Evolutionary conservation across 2,888 invertebrate genomes (phyloP).

Genomic region (Punctoribates punctum): DNA sequence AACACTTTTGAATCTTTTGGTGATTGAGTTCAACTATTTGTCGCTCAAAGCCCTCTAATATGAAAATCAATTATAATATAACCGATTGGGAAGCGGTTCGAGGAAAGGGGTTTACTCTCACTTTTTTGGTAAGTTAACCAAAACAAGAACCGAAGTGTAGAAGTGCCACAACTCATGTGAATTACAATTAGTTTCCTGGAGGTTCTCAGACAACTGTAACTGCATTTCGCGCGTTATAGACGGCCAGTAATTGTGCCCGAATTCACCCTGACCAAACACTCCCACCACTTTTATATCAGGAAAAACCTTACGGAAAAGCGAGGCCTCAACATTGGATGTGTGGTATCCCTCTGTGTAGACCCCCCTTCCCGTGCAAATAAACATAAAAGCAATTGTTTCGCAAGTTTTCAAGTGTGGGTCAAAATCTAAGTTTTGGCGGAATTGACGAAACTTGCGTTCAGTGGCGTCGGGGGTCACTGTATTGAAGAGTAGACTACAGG

Average conservation of each 20-base stretch:
- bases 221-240: neutral
- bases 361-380: conserved; percentile 56
- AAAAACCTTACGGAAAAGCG: conserved; percentile 54
- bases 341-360: conserved; percentile 48
- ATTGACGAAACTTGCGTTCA: conserved; percentile 46
- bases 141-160: conserved; percentile 7
- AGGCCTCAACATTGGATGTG: conserved; percentile 53
- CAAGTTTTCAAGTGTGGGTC: conserved; percentile 43
- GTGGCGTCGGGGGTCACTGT: conserved; percentile 44
- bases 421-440: conserved; percentile 44
- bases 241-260: conserved; percentile 52
- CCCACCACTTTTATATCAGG: conserved; percentile 56
- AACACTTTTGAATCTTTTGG: no score
- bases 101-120: no score
- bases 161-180: conserved; percentile 28
- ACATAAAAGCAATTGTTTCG: conserved; percentile 54
- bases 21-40: no score
- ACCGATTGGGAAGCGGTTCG: no score
- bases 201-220: neutral
- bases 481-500: conserved; percentile 49
- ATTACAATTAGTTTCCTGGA: neutral
- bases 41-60: no score
- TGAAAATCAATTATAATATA: no score
- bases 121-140: conserved; percentile 18
- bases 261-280: conserved; percentile 57